Percentiles rank a stretch among this genome's conserved stretches.
These are phyloP conservation scores for Drosophila carrolli DNA, from an alignment of 1,140 invertebrate species.

Conservation along the genomic window DNA sequence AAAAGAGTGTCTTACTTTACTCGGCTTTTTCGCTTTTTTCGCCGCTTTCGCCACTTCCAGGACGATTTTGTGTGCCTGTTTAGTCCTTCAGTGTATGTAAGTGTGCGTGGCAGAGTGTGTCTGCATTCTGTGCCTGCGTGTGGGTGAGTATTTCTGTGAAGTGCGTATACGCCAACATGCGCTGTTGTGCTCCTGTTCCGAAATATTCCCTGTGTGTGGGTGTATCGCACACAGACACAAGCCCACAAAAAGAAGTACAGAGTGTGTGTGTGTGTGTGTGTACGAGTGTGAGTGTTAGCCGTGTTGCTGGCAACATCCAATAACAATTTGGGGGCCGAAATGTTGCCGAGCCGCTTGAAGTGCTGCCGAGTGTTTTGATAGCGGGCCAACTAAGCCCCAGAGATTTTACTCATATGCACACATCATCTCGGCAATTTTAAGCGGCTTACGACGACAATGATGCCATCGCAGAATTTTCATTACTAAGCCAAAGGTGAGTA, in stretches of 20 bases:
- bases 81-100: constrained; percentile 11
- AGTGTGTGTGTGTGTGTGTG: neutral
- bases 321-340: constrained; percentile 19
- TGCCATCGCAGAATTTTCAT: constrained; percentile 64
- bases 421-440: constrained; percentile 67
- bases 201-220: constrained; percentile 70
- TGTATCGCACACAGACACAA: constrained; percentile 61
- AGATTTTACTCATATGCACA: constrained; percentile 46
- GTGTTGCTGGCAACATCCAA: constrained; percentile 67
- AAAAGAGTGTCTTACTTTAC: constrained; percentile 49
- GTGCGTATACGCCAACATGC: constrained; percentile 53
- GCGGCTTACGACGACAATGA: constrained; percentile 57
- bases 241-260: constrained; percentile 12
- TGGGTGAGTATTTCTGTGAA: constrained; percentile 29
- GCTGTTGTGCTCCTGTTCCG: constrained; percentile 68
- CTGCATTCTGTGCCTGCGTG: constrained; percentile 23
- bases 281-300: constrained; percentile 6
- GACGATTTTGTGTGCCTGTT: constrained; percentile 58
- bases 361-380: constrained; percentile 53
- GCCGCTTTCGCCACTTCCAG: constrained; percentile 48
- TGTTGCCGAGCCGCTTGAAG: constrained; percentile 35
- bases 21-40: constrained; percentile 42
- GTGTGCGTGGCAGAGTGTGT: constrained; percentile 6
- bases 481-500: constrained; percentile 74
- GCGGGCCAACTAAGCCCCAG: constrained; percentile 29